Evolutionary conservation across 2,888 invertebrate species (phyloP), one percentile per base, ranked within the genome.

Genomic region (Drosophila lutescens): DNA sequence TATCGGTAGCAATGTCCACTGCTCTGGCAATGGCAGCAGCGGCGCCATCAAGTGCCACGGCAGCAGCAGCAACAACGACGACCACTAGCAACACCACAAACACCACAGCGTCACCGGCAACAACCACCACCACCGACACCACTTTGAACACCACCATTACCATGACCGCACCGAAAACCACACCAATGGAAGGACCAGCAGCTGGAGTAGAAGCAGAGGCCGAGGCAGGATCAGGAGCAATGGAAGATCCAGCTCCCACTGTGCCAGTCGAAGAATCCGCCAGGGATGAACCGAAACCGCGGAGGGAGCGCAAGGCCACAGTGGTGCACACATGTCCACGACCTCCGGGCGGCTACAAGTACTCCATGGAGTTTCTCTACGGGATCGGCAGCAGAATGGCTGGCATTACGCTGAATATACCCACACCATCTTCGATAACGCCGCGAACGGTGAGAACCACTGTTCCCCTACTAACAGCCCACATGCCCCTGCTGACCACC

Each of bases 1-100:
- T 74, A 86, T 71, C 78, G 72, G 73, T 77, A 89, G 88, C 78
- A 76, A 85, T 85, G 85, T 85, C 89, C 72, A 85, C 89, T 74
- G 85, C 78, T 58, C 60, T 89, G 67, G 86, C 79, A 74, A 44
- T 63, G 54, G 72, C 67, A 53, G 72, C 77, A 59, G 56, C 54
- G 32, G 43, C 49, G 41, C 26, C 68, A n/a, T 36, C 68, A 20
- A 38, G 56, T 50, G 56, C 55, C 50, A 34, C 59, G 51, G 34
- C 53, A 17, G 40, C 66, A 43, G 67, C 50, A 63, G 15, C 47
- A 15, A 10, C 47, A 30, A 30, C 30, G 30, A 30, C 47, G 65
- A 38, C 32, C 62, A 51, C 44, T 54, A 57, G 40, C 59, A 62
- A 30, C 49, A 66, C 20, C 60, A 58, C 38, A 17, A 58, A 38